Percentiles rank a stretch among this genome's conserved stretches.
phyloP scores from a whole-genome alignment of 2,113 vertebrate species.

The Syngnathus typhle region DNA sequence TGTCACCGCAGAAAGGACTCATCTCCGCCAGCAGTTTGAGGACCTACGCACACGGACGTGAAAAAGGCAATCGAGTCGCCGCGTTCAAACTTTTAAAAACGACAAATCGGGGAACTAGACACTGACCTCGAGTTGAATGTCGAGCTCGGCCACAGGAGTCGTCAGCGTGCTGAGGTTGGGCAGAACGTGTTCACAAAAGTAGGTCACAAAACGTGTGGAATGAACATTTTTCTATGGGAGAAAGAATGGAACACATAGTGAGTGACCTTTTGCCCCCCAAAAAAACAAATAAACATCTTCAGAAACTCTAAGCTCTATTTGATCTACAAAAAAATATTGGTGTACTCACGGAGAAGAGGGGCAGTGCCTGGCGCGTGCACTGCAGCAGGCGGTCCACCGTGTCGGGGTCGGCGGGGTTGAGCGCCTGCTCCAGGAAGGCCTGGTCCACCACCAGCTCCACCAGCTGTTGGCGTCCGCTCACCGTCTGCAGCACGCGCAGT shows the following conservation, averaged over 20 bases:
- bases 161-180: slow-evolving; percentile 88
- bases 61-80: neutral
- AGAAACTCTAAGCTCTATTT: neutral
- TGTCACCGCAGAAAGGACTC: slow-evolving; percentile 96
- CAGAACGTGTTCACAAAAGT: slow-evolving; percentile 94
- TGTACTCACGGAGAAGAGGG: slow-evolving; percentile 86
- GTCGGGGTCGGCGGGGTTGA: slow-evolving; percentile 86
- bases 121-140: slow-evolving; percentile 95
- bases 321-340: neutral
- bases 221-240: slow-evolving; percentile 93
- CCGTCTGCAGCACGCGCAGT: slow-evolving; percentile 87
- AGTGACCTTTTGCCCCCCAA: neutral
- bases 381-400: slow-evolving; percentile 93
- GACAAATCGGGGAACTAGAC: neutral
- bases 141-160: slow-evolving; percentile 87
- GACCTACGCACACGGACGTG: slow-evolving; percentile 69
- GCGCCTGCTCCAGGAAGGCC: slow-evolving; percentile 89
- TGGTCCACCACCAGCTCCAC: slow-evolving; percentile 94
- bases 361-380: slow-evolving; percentile 93
- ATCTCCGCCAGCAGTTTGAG: slow-evolving; percentile 97
- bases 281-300: neutral
- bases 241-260: neutral
- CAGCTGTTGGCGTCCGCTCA: slow-evolving; percentile 89
- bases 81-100: neutral
- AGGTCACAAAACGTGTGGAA: slow-evolving; percentile 94